Conservation (phyloP, 2,797 vertebrate genomes). For the Pantherophis vulpinus region DNA sequence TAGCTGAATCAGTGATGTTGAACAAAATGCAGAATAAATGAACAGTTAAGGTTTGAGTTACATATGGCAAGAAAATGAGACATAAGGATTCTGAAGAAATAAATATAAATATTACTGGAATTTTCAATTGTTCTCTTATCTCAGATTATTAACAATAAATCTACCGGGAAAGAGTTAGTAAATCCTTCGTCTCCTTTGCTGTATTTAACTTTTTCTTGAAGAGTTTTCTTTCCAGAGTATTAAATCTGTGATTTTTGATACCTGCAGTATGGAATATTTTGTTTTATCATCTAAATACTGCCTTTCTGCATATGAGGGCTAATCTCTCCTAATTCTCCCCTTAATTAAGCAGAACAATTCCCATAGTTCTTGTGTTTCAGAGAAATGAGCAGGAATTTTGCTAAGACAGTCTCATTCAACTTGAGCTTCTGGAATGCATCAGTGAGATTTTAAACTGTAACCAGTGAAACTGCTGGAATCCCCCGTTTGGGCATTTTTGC, state of each 20-base stretch:
- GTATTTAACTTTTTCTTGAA: background rate
- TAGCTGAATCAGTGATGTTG: background rate
- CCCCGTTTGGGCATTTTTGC: conserved; percentile 28
- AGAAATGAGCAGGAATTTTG: background rate
- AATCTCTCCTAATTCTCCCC: background rate
- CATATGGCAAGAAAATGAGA: background rate
- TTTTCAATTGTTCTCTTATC: background rate
- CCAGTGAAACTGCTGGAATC: conserved; percentile 29
- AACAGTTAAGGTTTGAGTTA: background rate
- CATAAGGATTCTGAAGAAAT: background rate
- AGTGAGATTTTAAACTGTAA: background rate
- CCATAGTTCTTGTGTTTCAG: background rate
- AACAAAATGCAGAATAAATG: background rate
- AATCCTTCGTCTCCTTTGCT: background rate
- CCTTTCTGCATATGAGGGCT: background rate
- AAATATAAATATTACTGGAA: background rate
- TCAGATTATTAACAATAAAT: background rate
- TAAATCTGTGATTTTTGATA: background rate
- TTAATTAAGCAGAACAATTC: background rate
- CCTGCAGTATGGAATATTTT: background rate
- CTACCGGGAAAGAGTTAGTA: background rate
- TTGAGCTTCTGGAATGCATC: background rate
- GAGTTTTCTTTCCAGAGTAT: background rate
- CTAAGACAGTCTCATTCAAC: background rate
- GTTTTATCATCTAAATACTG: background rate